Evolutionary conservation across 2,888 invertebrate genomes (phyloP), one percentile per base, ranked within the genome.

Genomic region (Atherix ibis): DNA sequence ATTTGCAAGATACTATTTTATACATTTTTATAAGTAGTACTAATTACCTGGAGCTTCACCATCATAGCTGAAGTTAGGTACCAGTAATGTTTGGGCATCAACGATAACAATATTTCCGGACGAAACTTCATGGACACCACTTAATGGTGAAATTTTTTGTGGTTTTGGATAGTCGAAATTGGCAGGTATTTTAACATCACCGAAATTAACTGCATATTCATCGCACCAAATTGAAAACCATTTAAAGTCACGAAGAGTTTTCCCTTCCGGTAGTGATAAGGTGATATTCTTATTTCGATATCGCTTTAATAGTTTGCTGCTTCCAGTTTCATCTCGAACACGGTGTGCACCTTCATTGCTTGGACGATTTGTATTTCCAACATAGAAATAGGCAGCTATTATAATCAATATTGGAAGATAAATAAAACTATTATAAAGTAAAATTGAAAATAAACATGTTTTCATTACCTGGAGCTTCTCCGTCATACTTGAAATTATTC

Each of bases 191-290:
- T 70, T 69, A 39, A 89, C 77, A 53, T 88, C 85, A 13, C 88
- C 91, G 55, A 91, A 91, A 64, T 88, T 88, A 26, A 89, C 89
- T 36, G 80, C 68, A 50, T 78, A 88, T 54, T 88, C 87, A 51
- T 87, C 82, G 58, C 89, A 91, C 84, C 87, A 92, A 24, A 92
- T 76, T 9, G 84, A 76, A 61, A 92, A 78, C 82, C 89, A 89
- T 54, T 73, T 75, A 54, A 87, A 70, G 58, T 82, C 83, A 48
- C 71, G 70, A 39, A 91, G 64, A 18, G 81, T 82, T 55, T 81
- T 80, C 30, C 87, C 85, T 46, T 88, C 88, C 2, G 91, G 91
- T 45, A 91, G 65, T 10, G 87, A 78, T 30, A 92, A 62, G 34
- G 88, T 84, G 48, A 89, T 67, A 50, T 79, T 73, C 60, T 84